Evolutionary conservation across 2,888 invertebrate genomes (phyloP), one percentile per base, ranked within the genome.

Genomic region (Orthosia gothica): DNA sequence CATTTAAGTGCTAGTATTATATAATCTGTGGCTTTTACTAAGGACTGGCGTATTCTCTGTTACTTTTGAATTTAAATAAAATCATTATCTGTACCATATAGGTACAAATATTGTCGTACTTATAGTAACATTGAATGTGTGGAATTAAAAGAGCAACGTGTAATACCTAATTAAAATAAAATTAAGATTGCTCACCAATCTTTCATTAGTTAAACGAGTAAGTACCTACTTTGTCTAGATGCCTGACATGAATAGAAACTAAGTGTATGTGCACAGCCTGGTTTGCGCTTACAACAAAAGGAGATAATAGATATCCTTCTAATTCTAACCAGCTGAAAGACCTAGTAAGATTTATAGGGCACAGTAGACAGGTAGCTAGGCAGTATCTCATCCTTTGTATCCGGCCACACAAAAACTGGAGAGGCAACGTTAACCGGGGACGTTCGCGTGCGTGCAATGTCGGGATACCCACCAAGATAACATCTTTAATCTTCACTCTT

Each of bases 401-500:
- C 69, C 73, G 72, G 71, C 79, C 66, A 79, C 82, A 87, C 84
- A 87, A 88, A 87, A 84, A 87, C 80, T 79, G 70, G 77, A 73
- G 74, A 74, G 67, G 72, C 66, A 45, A 67, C 65, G 73, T 70
- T 74, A 79, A 79, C 74, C 81, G 74, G 76, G 83, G 84, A 70
- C 81, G 54, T 82, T 87, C 83, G 88, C 88, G 89, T 90, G 91
- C 90, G 89, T 89, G 89, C 85, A 84, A 76, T 68, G 83, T 82
- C 71, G 47, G 71, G 74, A 72, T 78, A 80, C 79, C 81, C 79
- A 75, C 75, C 74, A 81, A 83, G 90, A 91, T 92, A 91, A 80
- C 85, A 91, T 91, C 90, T 90, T 89, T 89, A 89, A 91, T 92
- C 90, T 90, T 86, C 87, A 83, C 83, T 83, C 84, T 87, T 85